phyloP scores from a whole-genome alignment of 2,797 vertebrate genomes.

The Neosilurus hyrtlii region DNA sequence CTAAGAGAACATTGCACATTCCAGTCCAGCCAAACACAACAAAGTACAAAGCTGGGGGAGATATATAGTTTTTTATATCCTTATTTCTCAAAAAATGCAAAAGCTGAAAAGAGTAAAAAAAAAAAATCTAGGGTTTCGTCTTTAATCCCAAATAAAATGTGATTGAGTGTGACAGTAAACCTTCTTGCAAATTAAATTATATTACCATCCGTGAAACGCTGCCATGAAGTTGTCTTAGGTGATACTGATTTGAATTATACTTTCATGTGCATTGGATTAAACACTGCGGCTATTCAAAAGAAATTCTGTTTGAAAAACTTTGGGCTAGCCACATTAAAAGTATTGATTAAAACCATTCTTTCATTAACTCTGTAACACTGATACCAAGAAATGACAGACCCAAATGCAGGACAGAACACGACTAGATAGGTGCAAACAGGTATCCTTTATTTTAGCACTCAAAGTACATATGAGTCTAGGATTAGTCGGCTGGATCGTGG shows the following conservation, averaged over 20 bases:
- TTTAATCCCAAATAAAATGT: slow-evolving; percentile 22
- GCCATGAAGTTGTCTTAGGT: slow-evolving; percentile 9
- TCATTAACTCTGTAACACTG: too few species aligned
- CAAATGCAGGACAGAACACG: too few species aligned
- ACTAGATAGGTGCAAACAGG: too few species aligned
- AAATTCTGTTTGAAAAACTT: neutral
- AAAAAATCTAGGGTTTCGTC: neutral
- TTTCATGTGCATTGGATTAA: neutral
- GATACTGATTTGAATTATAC: neutral
- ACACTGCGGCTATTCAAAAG: neutral
- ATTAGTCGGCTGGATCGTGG: too few species aligned
- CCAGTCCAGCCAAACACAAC: slow-evolving; percentile 54
- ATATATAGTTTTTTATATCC: slow-evolving; percentile 12
- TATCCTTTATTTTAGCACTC: too few species aligned
- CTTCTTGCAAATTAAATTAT: slow-evolving; percentile 10
- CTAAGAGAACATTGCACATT: slow-evolving; percentile 38
- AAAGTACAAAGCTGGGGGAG: slow-evolving; percentile 16
- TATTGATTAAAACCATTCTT: too few species aligned
- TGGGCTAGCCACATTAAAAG: too few species aligned
- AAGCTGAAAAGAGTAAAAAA: slow-evolving; percentile 8
- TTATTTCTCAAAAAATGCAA: slow-evolving; percentile 16
- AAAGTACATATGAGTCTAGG: too few species aligned
- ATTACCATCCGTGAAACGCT: neutral
- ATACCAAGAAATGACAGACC: too few species aligned
- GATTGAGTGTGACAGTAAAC: slow-evolving; percentile 28